Evolutionary conservation across 2,113 vertebrate genomes (phyloP).

Genomic region (Chrysemys picta): DNA sequence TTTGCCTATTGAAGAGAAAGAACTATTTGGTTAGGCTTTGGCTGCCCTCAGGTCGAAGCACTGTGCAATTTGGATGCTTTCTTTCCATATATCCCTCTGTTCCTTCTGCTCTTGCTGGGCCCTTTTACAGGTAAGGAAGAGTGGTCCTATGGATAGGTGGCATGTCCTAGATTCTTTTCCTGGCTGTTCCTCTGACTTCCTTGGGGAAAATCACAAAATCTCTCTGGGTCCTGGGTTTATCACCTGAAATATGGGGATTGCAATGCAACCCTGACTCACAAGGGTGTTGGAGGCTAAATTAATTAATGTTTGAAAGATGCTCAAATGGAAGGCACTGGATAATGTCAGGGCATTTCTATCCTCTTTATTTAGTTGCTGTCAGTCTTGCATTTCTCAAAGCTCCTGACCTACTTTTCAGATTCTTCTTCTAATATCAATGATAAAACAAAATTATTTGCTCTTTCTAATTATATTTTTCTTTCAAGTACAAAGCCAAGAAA

Average conservation of each 20-base stretch:
- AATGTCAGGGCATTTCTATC: neutral
- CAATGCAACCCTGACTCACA: neutral
- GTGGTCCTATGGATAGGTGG: neutral
- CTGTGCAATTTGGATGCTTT: neutral
- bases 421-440: neutral
- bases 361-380: neutral
- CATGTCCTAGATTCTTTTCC: neutral
- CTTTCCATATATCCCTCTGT: neutral
- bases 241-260: fast-evolving
- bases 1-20: neutral
- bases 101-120: neutral
- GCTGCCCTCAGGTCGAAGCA: neutral
- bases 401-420: constrained; percentile 30
- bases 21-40: neutral
- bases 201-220: neutral
- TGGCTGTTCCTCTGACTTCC: neutral
- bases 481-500: constrained; percentile 4
- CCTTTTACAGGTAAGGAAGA: neutral
- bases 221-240: neutral
- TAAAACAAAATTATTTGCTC: neutral
- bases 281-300: neutral
- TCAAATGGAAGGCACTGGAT: neutral
- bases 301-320: neutral
- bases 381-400: constrained; percentile 13
- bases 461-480: neutral